A percentile compares a stretch with the other conserved stretches of the same genome.
Conservation (phyloP, 1,140 invertebrate species). For the Melitaea cinxia region DNA sequence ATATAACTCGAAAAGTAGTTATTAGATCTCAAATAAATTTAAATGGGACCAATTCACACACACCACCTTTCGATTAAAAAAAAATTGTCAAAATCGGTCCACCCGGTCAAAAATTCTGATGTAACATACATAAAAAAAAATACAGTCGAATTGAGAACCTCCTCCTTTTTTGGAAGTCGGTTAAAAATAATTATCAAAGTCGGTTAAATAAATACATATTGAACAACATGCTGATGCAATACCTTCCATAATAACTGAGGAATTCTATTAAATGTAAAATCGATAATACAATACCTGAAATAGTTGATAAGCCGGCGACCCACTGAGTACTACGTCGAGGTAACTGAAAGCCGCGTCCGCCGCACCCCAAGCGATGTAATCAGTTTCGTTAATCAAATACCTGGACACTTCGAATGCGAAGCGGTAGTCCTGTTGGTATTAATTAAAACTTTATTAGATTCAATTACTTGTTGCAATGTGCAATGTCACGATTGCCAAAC, state of each 20-base stretch:
- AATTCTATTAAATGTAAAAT: neutral
- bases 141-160: too few relatives aligned
- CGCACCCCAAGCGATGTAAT: constrained; percentile 84
- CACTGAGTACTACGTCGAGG: constrained; percentile 61
- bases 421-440: neutral
- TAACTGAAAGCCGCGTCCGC: constrained; percentile 70
- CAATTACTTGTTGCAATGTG: neutral
- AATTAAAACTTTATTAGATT: neutral
- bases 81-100: too few relatives aligned
- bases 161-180: too few relatives aligned
- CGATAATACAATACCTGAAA: constrained; percentile 53
- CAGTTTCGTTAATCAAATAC: constrained; percentile 82
- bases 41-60: too few relatives aligned
- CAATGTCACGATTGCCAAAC: neutral
- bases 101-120: too few relatives aligned
- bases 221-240: too few relatives aligned
- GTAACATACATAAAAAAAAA: too few relatives aligned
- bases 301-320: constrained; percentile 43
- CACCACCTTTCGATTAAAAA: too few relatives aligned
- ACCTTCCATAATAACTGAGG: neutral
- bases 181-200: too few relatives aligned
- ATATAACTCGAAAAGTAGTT: too few relatives aligned
- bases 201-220: too few relatives aligned
- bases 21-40: too few relatives aligned
- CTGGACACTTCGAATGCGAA: constrained; percentile 76